Evolutionary conservation across 2,797 vertebrate genomes (phyloP), one percentile per base, ranked within the genome.

Genomic region (Huso huso): DNA sequence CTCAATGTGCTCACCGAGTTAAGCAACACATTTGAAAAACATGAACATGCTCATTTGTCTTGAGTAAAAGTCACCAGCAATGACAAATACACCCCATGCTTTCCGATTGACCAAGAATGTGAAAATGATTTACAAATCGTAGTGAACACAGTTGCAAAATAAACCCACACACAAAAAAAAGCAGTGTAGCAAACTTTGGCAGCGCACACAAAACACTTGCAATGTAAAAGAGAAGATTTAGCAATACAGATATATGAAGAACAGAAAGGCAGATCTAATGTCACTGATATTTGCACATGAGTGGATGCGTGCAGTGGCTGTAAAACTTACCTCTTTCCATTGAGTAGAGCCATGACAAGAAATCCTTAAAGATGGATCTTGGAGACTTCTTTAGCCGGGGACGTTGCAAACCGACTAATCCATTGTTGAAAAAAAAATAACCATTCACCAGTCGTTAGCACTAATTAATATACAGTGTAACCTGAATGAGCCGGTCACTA

Each of bases 281-380:
- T 62, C 58, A 37, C 49, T 49, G 18, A 12, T 23, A 48, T 57
- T 23, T 37, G 62, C 15, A 13, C 62, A 37, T 48, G 48, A 9
- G 52, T 15, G 10, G 53, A 61, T 68, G 7, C 61, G 51, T 67
- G 75, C 69, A 70, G 75, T 80, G 72, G 69, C 78, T 58, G 73
- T 77, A 74, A 78, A 71, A 90, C 89, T 91, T 87, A 90, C 90
- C 90, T 90, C 86, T 72, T 79, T 77, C 84, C 76, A 80, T 64
- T 82, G 77, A 77, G 80, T 59, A 63, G 65, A 78, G 77, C 75
- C 84, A 79, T 72, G 76, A 83, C 85, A 82, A 77, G 84, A 81
- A 87, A 78, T 90, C 88, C 83, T 81, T 81, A 89, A 74, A 78
- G 79, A 78, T 75, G 72, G 78, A 76, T 83, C 87, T 82, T 76